Evolutionary conservation across 2,113 vertebrate genomes (phyloP).

Genomic region (Eleginops maclovinus): DNA sequence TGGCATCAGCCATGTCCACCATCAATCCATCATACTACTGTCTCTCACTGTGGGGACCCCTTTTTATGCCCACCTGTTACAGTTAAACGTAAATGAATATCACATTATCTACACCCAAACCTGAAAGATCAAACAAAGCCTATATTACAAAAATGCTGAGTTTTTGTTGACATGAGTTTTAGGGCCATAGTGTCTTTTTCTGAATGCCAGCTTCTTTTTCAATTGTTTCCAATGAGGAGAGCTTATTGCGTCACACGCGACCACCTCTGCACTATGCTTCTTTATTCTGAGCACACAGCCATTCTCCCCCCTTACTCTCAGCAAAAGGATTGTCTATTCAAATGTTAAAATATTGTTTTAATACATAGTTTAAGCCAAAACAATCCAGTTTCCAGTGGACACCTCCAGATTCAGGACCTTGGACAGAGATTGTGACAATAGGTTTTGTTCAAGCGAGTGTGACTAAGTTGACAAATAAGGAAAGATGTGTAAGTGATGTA

Average conservation of each 20-base stretch:
- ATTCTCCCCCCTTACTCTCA: too few relatives aligned
- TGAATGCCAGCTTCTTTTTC: too few relatives aligned
- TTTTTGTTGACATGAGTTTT: background rate
- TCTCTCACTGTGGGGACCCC: slow-evolving; percentile 29
- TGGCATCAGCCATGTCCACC: slow-evolving; percentile 65
- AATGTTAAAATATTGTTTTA: background rate
- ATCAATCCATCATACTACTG: slow-evolving; percentile 71
- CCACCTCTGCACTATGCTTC: too few relatives aligned
- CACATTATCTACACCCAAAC: background rate
- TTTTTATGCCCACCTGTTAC: slow-evolving; percentile 73
- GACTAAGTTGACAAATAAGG: background rate
- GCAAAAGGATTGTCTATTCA: background rate
- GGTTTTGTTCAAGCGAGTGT: background rate
- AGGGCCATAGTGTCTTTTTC: background rate
- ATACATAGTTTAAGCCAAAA: background rate
- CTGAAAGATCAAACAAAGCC: background rate
- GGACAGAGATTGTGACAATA: slow-evolving; percentile 22
- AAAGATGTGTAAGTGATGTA: background rate
- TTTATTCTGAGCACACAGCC: too few relatives aligned
- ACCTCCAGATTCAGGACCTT: slow-evolving; percentile 10
- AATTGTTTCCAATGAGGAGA: too few relatives aligned
- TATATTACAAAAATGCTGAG: background rate
- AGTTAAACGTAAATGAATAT: slow-evolving; percentile 27
- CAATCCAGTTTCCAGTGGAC: background rate
- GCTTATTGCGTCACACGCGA: too few relatives aligned